phyloP scores from a whole-genome alignment of 1,140 invertebrate species.

The Sycobia sp. region DNA sequence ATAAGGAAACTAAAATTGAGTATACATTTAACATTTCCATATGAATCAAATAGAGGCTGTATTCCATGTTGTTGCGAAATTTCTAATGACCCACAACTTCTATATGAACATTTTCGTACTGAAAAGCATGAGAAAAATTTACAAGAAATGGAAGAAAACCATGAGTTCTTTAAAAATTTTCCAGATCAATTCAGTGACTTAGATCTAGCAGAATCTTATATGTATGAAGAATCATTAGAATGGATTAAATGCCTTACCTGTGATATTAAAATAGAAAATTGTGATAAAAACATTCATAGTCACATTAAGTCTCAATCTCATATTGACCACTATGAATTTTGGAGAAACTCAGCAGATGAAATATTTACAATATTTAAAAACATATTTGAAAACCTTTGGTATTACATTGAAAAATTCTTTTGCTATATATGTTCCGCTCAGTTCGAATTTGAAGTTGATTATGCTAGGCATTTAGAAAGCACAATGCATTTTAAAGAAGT shows the following conservation, averaged over 20 bases:
- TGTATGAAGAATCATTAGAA: constrained; percentile 31
- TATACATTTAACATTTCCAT: constrained; percentile 27
- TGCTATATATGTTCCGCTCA: constrained; percentile 40
- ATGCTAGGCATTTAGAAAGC: constrained; percentile 37
- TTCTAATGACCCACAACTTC: constrained; percentile 1
- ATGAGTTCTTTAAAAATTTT: constrained; percentile 12
- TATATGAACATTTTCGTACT: constrained; percentile 36
- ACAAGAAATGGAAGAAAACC: constrained; percentile 20
- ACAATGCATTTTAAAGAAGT: constrained; percentile 21
- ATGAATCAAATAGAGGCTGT: constrained; percentile 16
- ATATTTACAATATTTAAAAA: background rate
- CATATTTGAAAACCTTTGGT: constrained; percentile 36
- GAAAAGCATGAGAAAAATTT: constrained; percentile 22
- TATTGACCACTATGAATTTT: background rate
- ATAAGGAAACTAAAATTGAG: constrained; percentile 22
- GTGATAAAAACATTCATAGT: constrained; percentile 6
- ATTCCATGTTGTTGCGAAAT: constrained; percentile 31
- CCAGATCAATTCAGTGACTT: constrained; percentile 14
- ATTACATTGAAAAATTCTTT: constrained; percentile 38
- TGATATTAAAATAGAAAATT: constrained; percentile 26
- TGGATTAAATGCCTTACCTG: constrained; percentile 32
- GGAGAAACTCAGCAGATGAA: background rate
- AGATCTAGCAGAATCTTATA: constrained; percentile 30
- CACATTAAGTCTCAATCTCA: constrained; percentile 28
- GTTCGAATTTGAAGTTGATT: constrained; percentile 39